Percentiles rank a stretch among this genome's conserved stretches.
These are phyloP conservation scores for Chaetodon trifascialis DNA, from an alignment of 2,113 vertebrate species.

Conservation along the genomic window DNA sequence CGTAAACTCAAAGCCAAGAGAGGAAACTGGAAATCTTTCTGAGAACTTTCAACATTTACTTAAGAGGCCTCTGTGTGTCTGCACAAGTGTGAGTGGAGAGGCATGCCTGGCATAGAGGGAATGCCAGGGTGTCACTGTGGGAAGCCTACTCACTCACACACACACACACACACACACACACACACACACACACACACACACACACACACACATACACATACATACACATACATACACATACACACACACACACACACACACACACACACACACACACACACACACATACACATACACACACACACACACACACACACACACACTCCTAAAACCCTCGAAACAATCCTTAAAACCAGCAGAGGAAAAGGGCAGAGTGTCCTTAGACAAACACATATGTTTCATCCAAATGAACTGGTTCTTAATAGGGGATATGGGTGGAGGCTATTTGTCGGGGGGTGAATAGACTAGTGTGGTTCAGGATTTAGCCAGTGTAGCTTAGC, in stretches of 20 bases:
- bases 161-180: slow-evolving; percentile 6
- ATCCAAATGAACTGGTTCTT: slow-evolving; percentile 44
- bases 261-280: no score
- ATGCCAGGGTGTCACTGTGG: slow-evolving; percentile 70
- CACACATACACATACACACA: no score
- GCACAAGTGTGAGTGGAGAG: slow-evolving; percentile 71
- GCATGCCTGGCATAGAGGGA: slow-evolving; percentile 69
- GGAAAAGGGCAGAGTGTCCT: slow-evolving; percentile 69
- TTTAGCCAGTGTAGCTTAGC: slow-evolving; percentile 70
- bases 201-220: no score
- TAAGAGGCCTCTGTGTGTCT: slow-evolving; percentile 60
- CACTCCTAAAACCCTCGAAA: slow-evolving; percentile 49
- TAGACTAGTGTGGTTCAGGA: slow-evolving; percentile 60
- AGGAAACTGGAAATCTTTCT: slow-evolving; percentile 32
- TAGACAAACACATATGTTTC: slow-evolving; percentile 77
- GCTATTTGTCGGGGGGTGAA: slow-evolving; percentile 67
- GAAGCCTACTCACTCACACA: slow-evolving; percentile 51
- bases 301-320: slow-evolving; percentile 7
- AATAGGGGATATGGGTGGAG: slow-evolving; percentile 60
- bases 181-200: no score
- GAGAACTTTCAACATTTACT: slow-evolving; percentile 62
- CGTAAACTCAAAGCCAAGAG: slow-evolving; percentile 9
- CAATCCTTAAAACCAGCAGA: slow-evolving; percentile 68
- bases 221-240: slow-evolving; percentile 7
- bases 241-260: slow-evolving; percentile 6